Conservation (phyloP, 2,113 vertebrate species). For the Hypomesus transpacificus region DNA sequence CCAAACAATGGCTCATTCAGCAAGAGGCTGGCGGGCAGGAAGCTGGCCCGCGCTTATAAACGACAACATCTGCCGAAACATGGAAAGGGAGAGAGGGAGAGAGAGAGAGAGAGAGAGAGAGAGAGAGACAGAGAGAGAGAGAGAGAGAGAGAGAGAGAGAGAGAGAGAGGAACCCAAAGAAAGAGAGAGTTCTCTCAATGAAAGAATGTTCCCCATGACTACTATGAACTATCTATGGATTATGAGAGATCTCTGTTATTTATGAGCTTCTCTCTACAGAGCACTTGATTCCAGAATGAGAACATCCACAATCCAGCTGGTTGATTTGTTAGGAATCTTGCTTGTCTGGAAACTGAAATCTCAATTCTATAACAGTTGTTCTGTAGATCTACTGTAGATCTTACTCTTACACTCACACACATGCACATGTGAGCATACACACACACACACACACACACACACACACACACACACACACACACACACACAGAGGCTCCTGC, state of each 20-base stretch:
- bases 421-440: too few species aligned
- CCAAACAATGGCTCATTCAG: constrained; percentile 76
- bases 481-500: too few species aligned
- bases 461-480: too few species aligned
- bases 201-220: not conserved
- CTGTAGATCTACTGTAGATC: too few species aligned
- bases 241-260: not conserved
- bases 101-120: constrained; percentile 16
- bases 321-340: not conserved
- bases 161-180: constrained; percentile 25
- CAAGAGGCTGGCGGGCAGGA: constrained; percentile 68
- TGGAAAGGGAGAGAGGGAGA: not conserved
- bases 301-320: not conserved
- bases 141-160: constrained; percentile 13
- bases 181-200: constrained; percentile 12
- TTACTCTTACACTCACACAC: too few species aligned
- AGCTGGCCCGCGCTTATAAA: constrained; percentile 63
- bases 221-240: not conserved
- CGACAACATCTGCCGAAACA: constrained; percentile 69
- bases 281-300: too few species aligned
- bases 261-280: not conserved
- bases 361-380: too few species aligned
- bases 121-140: constrained; percentile 1
- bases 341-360: too few species aligned
- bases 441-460: too few species aligned